Percentiles rank a stretch among this genome's conserved stretches.
Evolutionary conservation across 2,888 invertebrate species (phyloP).

Genomic region (Apoda limacodes): DNA sequence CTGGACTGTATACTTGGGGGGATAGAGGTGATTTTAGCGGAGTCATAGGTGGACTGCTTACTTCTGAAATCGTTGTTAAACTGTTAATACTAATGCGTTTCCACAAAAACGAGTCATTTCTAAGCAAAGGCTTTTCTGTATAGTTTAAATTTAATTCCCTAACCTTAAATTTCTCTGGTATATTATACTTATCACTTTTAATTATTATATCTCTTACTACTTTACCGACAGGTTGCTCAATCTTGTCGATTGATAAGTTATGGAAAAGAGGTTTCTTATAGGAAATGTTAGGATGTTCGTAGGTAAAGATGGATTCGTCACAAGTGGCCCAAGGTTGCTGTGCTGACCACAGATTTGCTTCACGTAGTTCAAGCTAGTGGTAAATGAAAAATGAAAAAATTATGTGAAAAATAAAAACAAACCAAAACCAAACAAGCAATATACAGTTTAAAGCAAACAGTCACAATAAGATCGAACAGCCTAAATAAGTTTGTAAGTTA

Average conservation of each 20-base stretch:
- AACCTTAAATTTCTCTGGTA: conserved; percentile 39
- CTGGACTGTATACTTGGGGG: conserved; percentile 49
- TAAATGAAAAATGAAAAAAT: conserved; percentile 34
- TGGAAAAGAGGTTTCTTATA: conserved; percentile 20
- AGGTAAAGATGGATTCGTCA: conserved; percentile 47
- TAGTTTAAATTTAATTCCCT: conserved; percentile 31
- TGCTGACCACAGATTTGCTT: conserved; percentile 40
- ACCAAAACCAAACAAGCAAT: conserved; percentile 17
- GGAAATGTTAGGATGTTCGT: conserved; percentile 27
- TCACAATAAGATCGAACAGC: too few species aligned
- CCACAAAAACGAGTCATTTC: conserved; percentile 51
- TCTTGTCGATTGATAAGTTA: conserved; percentile 16
- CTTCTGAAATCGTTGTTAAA: conserved; percentile 50
- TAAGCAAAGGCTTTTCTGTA: conserved; percentile 23
- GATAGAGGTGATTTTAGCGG: conserved; percentile 32
- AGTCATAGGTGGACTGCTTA: conserved; percentile 32
- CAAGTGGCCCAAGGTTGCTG: conserved; percentile 48
- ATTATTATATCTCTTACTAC: conserved; percentile 44
- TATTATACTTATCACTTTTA: conserved; percentile 33
- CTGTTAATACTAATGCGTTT: conserved; percentile 32
- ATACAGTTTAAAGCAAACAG: too few species aligned
- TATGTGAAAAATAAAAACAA: conserved; percentile 19
- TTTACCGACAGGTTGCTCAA: conserved; percentile 32
- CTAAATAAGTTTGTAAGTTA: too few species aligned
- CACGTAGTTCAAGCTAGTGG: conserved; percentile 57